These are phyloP conservation scores for Phocoena sinus DNA, from an alignment of 2,113 vertebrate species.

Conservation along the genomic window DNA sequence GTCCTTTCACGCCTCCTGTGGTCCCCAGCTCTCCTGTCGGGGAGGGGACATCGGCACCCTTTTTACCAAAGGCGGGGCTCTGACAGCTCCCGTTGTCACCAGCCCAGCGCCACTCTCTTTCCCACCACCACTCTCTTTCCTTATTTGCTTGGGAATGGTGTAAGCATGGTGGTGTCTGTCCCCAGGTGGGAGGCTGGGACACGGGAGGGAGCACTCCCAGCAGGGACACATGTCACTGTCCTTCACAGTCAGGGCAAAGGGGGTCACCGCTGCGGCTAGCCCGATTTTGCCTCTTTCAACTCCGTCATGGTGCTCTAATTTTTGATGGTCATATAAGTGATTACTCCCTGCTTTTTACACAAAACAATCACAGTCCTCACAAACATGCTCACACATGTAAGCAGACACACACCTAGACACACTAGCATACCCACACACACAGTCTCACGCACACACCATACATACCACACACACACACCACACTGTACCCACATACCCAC, in stretches of 20 bases:
- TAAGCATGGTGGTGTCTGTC: background rate
- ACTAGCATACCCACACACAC: fast-evolving
- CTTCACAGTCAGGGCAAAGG: background rate
- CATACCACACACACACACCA: background rate
- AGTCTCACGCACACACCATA: background rate
- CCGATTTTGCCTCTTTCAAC: background rate
- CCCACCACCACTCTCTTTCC: background rate
- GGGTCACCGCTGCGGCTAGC: background rate
- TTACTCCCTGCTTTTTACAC: background rate
- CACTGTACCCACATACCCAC: background rate
- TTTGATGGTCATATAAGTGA: background rate
- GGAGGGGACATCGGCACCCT: background rate
- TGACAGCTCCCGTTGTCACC: background rate
- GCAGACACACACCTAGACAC: too few species aligned
- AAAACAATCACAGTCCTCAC: background rate
- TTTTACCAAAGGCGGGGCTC: background rate
- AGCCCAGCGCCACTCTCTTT: background rate
- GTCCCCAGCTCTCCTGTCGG: background rate
- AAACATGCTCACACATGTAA: background rate
- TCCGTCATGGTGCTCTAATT: background rate
- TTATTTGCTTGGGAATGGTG: background rate
- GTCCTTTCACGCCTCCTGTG: background rate
- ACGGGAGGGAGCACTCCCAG: background rate
- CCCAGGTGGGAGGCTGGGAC: background rate
- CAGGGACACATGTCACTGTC: background rate